Conservation (phyloP, 2,113 vertebrate species). For the Hippocampus barbouri region DNA sequence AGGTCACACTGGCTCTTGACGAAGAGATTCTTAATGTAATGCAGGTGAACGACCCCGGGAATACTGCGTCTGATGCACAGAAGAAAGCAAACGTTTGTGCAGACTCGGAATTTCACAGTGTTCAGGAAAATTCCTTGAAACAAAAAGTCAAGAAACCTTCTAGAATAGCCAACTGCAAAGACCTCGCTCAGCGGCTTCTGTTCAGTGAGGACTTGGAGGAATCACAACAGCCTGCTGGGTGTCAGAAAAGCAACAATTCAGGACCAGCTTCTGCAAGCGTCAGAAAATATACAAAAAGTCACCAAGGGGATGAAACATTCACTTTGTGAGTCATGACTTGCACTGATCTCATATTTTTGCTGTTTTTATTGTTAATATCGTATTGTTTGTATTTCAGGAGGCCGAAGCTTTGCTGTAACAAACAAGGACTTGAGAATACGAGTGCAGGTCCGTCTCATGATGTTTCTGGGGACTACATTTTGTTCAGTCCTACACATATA, state of each 20-base stretch:
- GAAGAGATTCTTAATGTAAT: slow-evolving; percentile 53
- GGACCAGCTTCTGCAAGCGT: background rate
- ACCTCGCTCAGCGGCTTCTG: slow-evolving; percentile 67
- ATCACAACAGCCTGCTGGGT: slow-evolving; percentile 8
- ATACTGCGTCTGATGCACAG: slow-evolving; percentile 9
- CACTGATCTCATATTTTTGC: background rate
- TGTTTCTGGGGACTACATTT: slow-evolving; percentile 64
- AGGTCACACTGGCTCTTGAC: slow-evolving; percentile 58
- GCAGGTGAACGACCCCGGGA: slow-evolving; percentile 34
- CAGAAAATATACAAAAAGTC: slow-evolving; percentile 17
- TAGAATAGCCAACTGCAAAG: slow-evolving; percentile 55
- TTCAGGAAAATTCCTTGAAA: slow-evolving; percentile 7
- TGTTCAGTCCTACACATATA: slow-evolving; percentile 70
- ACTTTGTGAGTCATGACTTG: slow-evolving; percentile 35
- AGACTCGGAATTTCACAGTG: background rate
- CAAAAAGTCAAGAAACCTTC: slow-evolving; percentile 28
- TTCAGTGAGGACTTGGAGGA: slow-evolving; percentile 64
- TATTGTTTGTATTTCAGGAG: slow-evolving; percentile 13
- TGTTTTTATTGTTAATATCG: background rate
- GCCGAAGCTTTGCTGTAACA: slow-evolving; percentile 8
- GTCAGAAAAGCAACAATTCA: slow-evolving; percentile 4
- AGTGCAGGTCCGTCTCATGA: slow-evolving; percentile 14
- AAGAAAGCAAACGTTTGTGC: background rate
- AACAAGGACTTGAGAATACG: background rate
- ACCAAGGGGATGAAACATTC: slow-evolving; percentile 11